A percentile compares a stretch with the other conserved stretches of the same genome.
phyloP scores from a whole-genome alignment of 2,797 vertebrate genomes.

The Darevskia nairensis region DNA sequence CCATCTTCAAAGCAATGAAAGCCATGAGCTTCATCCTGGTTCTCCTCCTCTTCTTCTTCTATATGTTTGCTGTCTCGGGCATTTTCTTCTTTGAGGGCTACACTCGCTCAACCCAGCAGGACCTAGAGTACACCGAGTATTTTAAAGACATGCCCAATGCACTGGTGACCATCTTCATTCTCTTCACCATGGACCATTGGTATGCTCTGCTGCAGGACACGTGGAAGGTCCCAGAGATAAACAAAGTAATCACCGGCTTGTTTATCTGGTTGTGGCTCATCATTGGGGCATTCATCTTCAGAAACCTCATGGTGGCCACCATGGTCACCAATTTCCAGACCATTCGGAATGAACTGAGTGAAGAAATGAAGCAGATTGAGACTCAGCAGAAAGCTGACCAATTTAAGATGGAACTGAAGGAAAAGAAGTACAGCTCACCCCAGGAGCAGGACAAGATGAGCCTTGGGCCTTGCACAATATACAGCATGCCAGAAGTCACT shows the following conservation, averaged over 20 bases:
- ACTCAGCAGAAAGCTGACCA: slow-evolving; percentile 69
- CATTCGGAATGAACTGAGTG: slow-evolving; percentile 71
- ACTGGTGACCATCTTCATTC: slow-evolving; percentile 74
- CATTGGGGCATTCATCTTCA: slow-evolving; percentile 76
- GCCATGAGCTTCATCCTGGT: slow-evolving; percentile 74
- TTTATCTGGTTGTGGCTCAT: slow-evolving; percentile 76
- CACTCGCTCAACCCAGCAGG: slow-evolving; percentile 59
- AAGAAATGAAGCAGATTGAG: slow-evolving; percentile 71
- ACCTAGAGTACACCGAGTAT: slow-evolving; percentile 61
- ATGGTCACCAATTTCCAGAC: slow-evolving; percentile 78
- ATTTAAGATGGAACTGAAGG: slow-evolving; percentile 74
- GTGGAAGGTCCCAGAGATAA: slow-evolving; percentile 69
- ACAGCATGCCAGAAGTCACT: rapidly evolving
- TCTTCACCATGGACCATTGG: slow-evolving; percentile 80
- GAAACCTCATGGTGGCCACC: slow-evolving; percentile 77
- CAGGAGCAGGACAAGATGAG: background rate
- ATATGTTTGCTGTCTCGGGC: slow-evolving; percentile 74
- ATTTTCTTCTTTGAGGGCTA: slow-evolving; percentile 75
- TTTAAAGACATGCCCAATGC: slow-evolving; percentile 72
- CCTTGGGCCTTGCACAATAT: no score
- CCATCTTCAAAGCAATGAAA: slow-evolving; percentile 74
- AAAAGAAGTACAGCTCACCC: slow-evolving; percentile 23
- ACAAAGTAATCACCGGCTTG: slow-evolving; percentile 62
- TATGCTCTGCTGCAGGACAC: slow-evolving; percentile 71
- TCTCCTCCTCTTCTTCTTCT: slow-evolving; percentile 75